Base-by-base conservation (phyloP, 1,140 invertebrate genomes). In the Neodiprion lecontei region DNA sequence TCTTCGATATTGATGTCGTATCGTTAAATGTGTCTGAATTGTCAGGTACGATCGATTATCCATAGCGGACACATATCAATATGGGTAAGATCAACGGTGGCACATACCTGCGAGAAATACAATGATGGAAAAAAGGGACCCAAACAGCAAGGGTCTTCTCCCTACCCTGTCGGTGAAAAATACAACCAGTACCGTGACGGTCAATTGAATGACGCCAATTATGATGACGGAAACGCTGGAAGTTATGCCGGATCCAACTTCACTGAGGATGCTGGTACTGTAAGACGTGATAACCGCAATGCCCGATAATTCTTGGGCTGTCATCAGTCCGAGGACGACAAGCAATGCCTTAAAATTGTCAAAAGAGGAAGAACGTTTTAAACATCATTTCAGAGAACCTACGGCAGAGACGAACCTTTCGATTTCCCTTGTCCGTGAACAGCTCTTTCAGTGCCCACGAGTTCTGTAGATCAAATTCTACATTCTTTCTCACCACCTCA, bases 251-350 rank as follows among this genome's bases (percentile, higher is more conserved):
- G 86, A 87, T 70, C 91, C 90, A 9, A 90, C 87, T 75, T 86
- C 79, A 40, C 91, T 88, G 79, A 95, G 94, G 79, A 95, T 95
- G 67, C 90, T 89, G 71, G 93, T 91, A 0, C 93, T 89, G 79
- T 95, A 95, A 11, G 93, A 91, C 77, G 93, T 91, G 23, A 95
- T 89, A 0, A 92, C 92, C 71, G 92, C 92, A 53, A 93, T 93
- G 0, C 94, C 93, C 67, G 91, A 93, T 70, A 94, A 90, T 80
- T 95, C 93, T 81, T 96, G 94, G 10, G 92, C 90, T 3, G 92
- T 85, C 77, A 93, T 91, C 74, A 95, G 87, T 14, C 90, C 89
- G 53, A 93, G 74, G 23, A 91, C 87, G 47, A 94, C 91, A 14
- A 91, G 84, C 3, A 95, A 83, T 9, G 91, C 92, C 77, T 61